Base-by-base conservation (phyloP, 2,113 vertebrate genomes). In the Ochotona princeps region DNA sequence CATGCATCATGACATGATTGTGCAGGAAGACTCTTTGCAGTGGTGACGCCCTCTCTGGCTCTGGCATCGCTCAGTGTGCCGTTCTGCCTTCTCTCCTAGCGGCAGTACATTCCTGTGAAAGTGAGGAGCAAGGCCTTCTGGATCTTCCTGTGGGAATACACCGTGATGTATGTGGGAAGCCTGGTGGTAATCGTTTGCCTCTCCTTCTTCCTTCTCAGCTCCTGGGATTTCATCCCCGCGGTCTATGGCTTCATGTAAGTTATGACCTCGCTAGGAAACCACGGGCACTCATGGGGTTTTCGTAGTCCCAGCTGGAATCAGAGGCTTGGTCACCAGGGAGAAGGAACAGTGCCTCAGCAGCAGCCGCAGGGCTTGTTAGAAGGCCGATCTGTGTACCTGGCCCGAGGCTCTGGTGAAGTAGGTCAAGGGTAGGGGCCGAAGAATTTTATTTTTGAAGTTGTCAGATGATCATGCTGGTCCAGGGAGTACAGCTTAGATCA, bases 161-260 rank as follows among this genome's bases (percentile, higher is more conserved):
- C 97, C 90, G 98, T 98, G 96, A 98, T 99, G 97, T 99, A 98
- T 96, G 95, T 99, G 78, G 99, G 99, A 95, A 99, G 99, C 97
- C 98, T 99, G 21, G 94, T 98, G 9, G 99, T 99, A 86, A 98
- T 99, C 83, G 38, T 99, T 94, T 98, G 99, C 91, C 99, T 99
- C 32, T 99, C 99, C 82, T 99, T 99, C 96, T 99, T 99, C 98
- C 98, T 99, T 95, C 99, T 99, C 85, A 99, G 98, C 96, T 99
- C 99, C 44, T 99, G 99, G 99, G 99, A 99, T 97, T 99, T 99
- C 96, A 98, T 99, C 88, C 98, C 98, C 12, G 98, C 99, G 4
- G 99, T 99, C 94, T 99, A 99, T 0, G 99, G 99, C 87, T 99
- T 99, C 98, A 99, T 99, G 99, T 99, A 97, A 99, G 99, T 98